phyloP scores from a whole-genome alignment of 1,140 invertebrate species.

The Platorchestia sp. region DNA sequence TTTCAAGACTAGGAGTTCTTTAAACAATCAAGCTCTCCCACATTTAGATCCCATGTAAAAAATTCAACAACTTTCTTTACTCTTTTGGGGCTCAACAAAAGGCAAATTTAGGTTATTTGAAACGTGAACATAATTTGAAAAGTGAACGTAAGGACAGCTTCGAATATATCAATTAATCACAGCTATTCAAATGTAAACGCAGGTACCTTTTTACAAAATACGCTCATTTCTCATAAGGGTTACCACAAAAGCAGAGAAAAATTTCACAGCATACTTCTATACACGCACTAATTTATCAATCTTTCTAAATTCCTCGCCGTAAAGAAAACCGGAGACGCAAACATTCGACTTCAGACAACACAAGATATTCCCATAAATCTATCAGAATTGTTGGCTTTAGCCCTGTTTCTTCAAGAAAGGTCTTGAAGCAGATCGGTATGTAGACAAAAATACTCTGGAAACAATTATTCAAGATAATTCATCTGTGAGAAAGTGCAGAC shows the following conservation, averaged over 20 bases:
- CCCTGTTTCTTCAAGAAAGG: too few relatives aligned
- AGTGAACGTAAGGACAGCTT: not conserved
- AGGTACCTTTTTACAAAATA: not conserved
- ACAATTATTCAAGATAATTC: too few relatives aligned
- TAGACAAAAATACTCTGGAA: too few relatives aligned
- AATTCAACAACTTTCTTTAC: not conserved
- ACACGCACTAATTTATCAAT: not conserved
- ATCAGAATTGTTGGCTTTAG: too few relatives aligned
- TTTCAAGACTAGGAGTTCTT: not conserved
- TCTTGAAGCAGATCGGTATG: too few relatives aligned
- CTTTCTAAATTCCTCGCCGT: not conserved
- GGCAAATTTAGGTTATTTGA: too few relatives aligned
- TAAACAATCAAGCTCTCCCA: not conserved
- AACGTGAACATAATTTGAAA: too few relatives aligned
- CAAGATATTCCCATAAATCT: too few relatives aligned
- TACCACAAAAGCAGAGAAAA: not conserved
- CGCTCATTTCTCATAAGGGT: not conserved
- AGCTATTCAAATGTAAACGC: not conserved
- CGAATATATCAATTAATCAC: not conserved
- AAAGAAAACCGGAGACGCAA: too few relatives aligned
- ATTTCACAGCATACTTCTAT: not conserved
- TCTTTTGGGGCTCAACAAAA: not conserved
- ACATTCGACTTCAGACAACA: too few relatives aligned
- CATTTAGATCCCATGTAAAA: not conserved
- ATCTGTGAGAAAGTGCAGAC: too few relatives aligned